Conservation (phyloP, 1,140 invertebrate genomes). For the Patella vulgata region DNA sequence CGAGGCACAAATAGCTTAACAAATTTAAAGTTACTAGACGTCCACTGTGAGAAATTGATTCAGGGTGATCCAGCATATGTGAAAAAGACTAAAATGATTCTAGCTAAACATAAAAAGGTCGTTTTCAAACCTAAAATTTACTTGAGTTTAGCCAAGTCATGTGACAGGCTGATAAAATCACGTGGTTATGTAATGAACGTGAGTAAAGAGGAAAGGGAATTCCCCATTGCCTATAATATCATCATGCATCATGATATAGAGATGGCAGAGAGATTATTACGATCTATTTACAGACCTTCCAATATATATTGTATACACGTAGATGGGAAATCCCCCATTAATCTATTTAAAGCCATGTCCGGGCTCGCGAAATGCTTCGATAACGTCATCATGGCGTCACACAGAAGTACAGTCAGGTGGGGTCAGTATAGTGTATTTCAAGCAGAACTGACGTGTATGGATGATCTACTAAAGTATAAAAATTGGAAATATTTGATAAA, state of each 20-base stretch:
- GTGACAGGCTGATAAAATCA: conserved; percentile 17
- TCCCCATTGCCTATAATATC: conserved; percentile 43
- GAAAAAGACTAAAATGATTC: no score
- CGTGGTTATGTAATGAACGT: conserved; percentile 21
- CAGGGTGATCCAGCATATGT: no score
- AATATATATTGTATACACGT: conserved; percentile 50
- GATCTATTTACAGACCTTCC: conserved; percentile 41
- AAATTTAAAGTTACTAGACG: no score
- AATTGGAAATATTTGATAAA: no score
- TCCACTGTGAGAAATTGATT: no score
- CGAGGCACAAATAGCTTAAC: no score
- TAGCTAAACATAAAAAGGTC: no score
- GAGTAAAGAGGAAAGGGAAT: conserved; percentile 24
- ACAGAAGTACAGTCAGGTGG: conserved; percentile 37
- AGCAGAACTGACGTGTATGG: conserved; percentile 52
- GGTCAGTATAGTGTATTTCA: conserved; percentile 42
- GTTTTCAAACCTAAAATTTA: no score
- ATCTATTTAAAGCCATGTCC: conserved; percentile 32
- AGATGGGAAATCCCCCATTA: conserved; percentile 24
- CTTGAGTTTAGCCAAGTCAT: no score
- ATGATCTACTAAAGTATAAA: conserved; percentile 45
- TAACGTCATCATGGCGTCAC: conserved; percentile 56
- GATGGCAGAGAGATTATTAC: conserved; percentile 33
- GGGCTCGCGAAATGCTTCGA: conserved; percentile 48
- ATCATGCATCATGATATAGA: conserved; percentile 32